Base-by-base conservation (phyloP, 2,888 invertebrate genomes). In the Boloria selene region DNA sequence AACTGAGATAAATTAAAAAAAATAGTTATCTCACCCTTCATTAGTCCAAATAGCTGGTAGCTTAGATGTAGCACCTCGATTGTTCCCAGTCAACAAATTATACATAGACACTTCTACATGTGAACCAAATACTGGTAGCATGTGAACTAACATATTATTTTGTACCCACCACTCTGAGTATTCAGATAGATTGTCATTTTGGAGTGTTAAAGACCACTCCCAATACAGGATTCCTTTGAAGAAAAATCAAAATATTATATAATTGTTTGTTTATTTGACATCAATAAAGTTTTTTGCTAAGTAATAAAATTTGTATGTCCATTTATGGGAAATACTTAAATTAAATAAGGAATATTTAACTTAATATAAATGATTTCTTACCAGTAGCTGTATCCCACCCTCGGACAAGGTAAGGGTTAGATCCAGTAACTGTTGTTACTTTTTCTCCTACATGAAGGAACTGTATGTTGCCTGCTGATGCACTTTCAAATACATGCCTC, bases 321-420 rank as follows among this genome's bases (percentile, higher is more conserved):
- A 31, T 31, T 31, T 0, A 6, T 7, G 31, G 2, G 31, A 31
- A 7, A 7, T 31, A 10, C 31, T 31, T 31, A 7, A 31, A 2
- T 31, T 7, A 31, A 31, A 7, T 7, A 7, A 6, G 7, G 7
- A 31, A 31, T 31, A 31, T 7, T 31, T 31, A 7, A 31, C 7
- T 6, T 6, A 10, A 7, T 31, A 7, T 31, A 5, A 18, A 45
- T 18, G 14, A 50, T 14, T 47, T 56, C 26, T 73, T 72, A 78
- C 96, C 97, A 73, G 94, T 94, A 45, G 93, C 93, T 6, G 95
- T 85, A 78, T 97, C 96, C 97, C 97, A 98, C 44, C 95, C 95
- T 70, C 97, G 92, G 14, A 97, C 94, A 59, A 96, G 86, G 71
- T 95, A 95, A 0, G 95, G 95, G 67, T 95, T 94, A 72, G 92